These are phyloP conservation scores for Phymatocera aterrima DNA, from an alignment of 2,888 invertebrate genomes.

Conservation along the genomic window DNA sequence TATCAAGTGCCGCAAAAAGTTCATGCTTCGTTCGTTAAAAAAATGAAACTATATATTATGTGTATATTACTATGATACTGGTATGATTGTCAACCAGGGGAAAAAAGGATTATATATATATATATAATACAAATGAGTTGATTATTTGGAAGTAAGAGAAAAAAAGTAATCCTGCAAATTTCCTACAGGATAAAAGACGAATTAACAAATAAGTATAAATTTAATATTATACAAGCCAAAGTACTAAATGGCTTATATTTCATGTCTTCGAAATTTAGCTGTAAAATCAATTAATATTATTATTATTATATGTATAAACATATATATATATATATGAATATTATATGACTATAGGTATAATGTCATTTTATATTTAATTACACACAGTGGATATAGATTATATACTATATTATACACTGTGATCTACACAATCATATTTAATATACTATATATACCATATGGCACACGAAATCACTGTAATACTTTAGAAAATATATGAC, in stretches of 20 bases:
- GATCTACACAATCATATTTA: constrained; percentile 39
- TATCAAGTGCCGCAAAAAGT: constrained; percentile 22
- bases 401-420: constrained; percentile 32
- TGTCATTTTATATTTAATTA: constrained; percentile 29
- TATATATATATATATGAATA: too few relatives aligned
- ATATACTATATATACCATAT: background rate
- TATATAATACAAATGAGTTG: constrained; percentile 24
- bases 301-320: too few relatives aligned
- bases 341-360: constrained; percentile 30
- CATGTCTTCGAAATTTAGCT: constrained; percentile 41
- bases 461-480: constrained; percentile 41
- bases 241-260: constrained; percentile 34
- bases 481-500: constrained; percentile 14
- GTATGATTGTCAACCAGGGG: background rate
- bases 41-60: background rate
- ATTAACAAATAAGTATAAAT: constrained; percentile 39
- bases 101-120: background rate
- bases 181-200: constrained; percentile 34
- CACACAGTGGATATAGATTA: constrained; percentile 23
- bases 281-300: constrained; percentile 27
- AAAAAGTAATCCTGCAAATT: constrained; percentile 46
- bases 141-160: constrained; percentile 37
- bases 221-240: constrained; percentile 33
- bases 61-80: background rate
- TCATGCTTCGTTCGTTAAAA: constrained; percentile 10